Percentiles rank a stretch among this genome's conserved stretches.
phyloP scores from a whole-genome alignment of 2,888 invertebrate genomes.

The Polylopha cassiicola region DNA sequence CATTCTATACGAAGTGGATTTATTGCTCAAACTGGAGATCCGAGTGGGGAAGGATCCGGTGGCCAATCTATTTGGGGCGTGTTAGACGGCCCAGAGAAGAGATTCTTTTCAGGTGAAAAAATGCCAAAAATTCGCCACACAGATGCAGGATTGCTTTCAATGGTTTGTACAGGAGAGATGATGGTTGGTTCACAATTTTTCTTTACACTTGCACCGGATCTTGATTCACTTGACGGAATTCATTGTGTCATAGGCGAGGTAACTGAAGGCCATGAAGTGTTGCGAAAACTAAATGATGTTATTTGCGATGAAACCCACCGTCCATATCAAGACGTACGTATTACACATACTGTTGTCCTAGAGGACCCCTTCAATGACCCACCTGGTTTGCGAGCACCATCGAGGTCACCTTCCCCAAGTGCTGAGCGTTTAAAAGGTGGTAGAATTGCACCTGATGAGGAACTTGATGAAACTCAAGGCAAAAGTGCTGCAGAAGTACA shows the following conservation, averaged over 20 bases:
- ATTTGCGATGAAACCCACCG: conserved; percentile 93
- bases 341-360: conserved; percentile 96
- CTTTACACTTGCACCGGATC: conserved; percentile 90
- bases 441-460: conserved; percentile 95
- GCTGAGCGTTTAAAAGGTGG: conserved; percentile 88
- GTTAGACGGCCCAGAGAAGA: conserved; percentile 89
- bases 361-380: conserved; percentile 98
- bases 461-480: conserved; percentile 92
- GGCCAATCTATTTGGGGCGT: conserved; percentile 93
- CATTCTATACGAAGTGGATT: conserved; percentile 95
- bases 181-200: conserved; percentile 97
- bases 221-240: conserved; percentile 91
- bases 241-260: conserved; percentile 98
- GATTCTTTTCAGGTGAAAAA: conserved; percentile 94
- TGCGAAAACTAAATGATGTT: conserved; percentile 93
- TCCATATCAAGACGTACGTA: conserved; percentile 96
- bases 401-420: conserved; percentile 92
- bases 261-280: conserved; percentile 91
- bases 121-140: conserved; percentile 94
- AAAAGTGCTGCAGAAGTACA: conserved; percentile 89
- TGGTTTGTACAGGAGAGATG: conserved; percentile 95
- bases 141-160: conserved; percentile 90
- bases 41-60: conserved; percentile 91
- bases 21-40: conserved; percentile 98
- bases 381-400: conserved; percentile 84